Conservation (phyloP, 1,140 invertebrate genomes). For the Apis florea region DNA sequence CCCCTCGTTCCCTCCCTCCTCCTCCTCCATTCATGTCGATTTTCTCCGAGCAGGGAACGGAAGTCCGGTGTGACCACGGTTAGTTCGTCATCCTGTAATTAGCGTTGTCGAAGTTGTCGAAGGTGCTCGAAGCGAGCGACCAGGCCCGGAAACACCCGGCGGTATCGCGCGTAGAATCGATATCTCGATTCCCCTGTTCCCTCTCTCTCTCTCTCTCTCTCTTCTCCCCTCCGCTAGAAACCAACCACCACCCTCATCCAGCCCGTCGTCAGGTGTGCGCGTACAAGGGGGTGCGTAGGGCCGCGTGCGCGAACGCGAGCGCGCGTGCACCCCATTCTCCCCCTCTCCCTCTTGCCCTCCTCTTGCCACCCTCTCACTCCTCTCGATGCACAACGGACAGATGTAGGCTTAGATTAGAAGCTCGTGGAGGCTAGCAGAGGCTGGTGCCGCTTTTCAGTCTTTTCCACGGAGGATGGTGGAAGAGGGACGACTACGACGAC, state of each 20-base stretch:
- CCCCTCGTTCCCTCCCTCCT: accelerated
- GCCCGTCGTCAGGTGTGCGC: constrained; percentile 33
- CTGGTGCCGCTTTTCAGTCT: constrained; percentile 13
- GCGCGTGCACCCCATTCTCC: not conserved
- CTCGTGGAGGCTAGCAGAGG: constrained; percentile 34
- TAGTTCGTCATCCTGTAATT: constrained; percentile 63
- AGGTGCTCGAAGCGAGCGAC: constrained; percentile 55
- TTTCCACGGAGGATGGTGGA: constrained; percentile 1
- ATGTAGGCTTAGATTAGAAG: constrained; percentile 65
- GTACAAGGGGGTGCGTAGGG: constrained; percentile 28
- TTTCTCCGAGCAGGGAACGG: constrained; percentile 30
- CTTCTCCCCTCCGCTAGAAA: not conserved
- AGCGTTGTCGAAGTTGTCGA: constrained; percentile 65
- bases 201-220: constrained; percentile 19
- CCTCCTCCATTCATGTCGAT: constrained; percentile 13
- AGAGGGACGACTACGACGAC: not conserved
- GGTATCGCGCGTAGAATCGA: constrained; percentile 66
- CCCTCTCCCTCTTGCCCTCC: not conserved
- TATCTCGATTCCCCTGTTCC: constrained; percentile 60
- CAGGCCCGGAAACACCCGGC: constrained; percentile 63
- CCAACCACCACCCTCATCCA: not conserved
- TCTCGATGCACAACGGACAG: constrained; percentile 51
- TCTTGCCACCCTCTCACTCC: not conserved
- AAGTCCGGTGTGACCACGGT: constrained; percentile 49
- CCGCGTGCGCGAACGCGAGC: constrained; percentile 12